Evolutionary conservation across 2,888 invertebrate species (phyloP), one percentile per base, ranked within the genome.

Genomic region (Rhodophaea formosa): DNA sequence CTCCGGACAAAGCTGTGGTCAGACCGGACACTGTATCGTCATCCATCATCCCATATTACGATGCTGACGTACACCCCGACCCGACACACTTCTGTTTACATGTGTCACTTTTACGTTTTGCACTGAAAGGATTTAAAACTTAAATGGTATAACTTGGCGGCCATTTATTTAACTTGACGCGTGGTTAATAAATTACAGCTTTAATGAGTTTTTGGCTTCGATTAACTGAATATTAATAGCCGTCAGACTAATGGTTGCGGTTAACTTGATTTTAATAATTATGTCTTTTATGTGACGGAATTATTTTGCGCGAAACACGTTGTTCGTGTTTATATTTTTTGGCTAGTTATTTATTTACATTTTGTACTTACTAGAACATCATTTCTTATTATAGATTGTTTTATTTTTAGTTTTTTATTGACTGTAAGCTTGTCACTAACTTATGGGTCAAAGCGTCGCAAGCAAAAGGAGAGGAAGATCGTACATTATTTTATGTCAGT

Each of bases 21-120:
- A 60, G 57, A 52, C 62, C 47, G 57, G 66, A 63, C 12, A 57
- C 60, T 68, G 67, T 63, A 60, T 65, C 64, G 69, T 77, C 83
- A 82, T 84, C 84, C 86, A 87, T 88, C 87, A 88, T 77, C 72
- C 76, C 82, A 85, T 86, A 85, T 84, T 82, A 84, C 82, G 82
- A 71, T 30, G 42, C 71, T 86, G 84, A 85, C 86, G 79, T 82
- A 81, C 80, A 66, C 70, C 60, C 35, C 44, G 55, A 49, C 58
- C 56, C 70, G 23, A 23, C 74, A 80, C 75, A 77, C 74, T 75
- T 74, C 77, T 77, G 79, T 82, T 79, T 77, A 76, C 78, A 74
- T 66, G 67, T 65, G 68, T 63, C 64, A 67, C 68, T 71, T 66
- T 69, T 61, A 62, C 64, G 57, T 62, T 67, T 65, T 62, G 60